Conservation (phyloP, 2,113 vertebrate genomes). For the Lycocorax pyrrhopterus region DNA sequence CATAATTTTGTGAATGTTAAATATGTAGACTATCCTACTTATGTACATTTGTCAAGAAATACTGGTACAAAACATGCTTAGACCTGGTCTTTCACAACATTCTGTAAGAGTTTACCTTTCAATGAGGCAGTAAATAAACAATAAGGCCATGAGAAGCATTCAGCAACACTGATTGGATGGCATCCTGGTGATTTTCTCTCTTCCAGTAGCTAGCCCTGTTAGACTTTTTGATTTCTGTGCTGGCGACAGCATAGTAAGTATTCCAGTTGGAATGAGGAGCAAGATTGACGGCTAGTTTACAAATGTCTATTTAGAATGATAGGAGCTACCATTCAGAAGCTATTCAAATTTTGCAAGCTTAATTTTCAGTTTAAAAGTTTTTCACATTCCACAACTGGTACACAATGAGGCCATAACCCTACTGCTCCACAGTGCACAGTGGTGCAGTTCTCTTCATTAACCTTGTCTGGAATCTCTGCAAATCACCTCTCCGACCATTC, state of each 20-base stretch:
- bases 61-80: neutral
- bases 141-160: neutral
- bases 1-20: neutral
- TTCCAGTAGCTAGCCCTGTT: neutral
- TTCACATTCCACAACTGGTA: neutral
- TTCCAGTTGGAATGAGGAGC: neutral
- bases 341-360: neutral
- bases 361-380: neutral
- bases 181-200: neutral
- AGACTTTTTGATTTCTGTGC: neutral
- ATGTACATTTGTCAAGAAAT: neutral
- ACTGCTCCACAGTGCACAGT: neutral
- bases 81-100: neutral
- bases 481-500: neutral
- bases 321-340: neutral
- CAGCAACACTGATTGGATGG: neutral
- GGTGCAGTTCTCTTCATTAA: neutral
- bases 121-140: neutral
- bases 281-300: neutral
- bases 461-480: neutral
- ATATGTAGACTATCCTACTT: neutral
- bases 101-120: neutral
- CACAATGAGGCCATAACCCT: neutral
- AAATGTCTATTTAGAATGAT: neutral
- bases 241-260: neutral